phyloP scores from a whole-genome alignment of 2,797 vertebrate species.

The Mus spretus region DNA sequence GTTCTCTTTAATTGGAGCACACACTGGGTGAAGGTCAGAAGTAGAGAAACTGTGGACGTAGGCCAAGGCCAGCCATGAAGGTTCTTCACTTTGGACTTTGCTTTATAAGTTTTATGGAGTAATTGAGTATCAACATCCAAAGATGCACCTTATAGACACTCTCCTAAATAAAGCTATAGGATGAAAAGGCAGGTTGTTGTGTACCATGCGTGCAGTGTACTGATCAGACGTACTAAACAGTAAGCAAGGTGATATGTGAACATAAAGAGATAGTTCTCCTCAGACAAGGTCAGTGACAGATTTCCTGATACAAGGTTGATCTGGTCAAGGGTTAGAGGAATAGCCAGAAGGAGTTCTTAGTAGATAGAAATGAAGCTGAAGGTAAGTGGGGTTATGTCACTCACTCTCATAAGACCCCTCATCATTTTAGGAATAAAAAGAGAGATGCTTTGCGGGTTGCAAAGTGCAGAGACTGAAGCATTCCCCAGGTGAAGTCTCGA shows the following conservation, averaged over 20 bases:
- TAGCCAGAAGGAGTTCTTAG: neutral
- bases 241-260: neutral
- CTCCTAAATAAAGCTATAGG: neutral
- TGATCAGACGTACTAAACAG: neutral
- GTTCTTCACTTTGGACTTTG: neutral
- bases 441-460: neutral
- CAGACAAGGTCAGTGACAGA: neutral
- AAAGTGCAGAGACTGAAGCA: neutral
- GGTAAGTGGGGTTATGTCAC: neutral
- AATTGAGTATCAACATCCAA: neutral
- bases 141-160: neutral
- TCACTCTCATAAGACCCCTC: neutral
- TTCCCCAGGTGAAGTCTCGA: slow-evolving; percentile 22
- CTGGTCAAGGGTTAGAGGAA: neutral
- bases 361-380: neutral
- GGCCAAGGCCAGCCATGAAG: neutral
- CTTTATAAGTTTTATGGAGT: neutral
- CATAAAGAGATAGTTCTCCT: neutral
- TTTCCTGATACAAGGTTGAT: neutral
- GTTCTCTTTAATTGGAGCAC: slow-evolving; percentile 8
- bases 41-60: neutral
- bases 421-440: slow-evolving; percentile 10
- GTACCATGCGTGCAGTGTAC: neutral
- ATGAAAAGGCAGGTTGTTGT: neutral
- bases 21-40: neutral